Evolutionary conservation across 2,113 vertebrate genomes (phyloP), one percentile per base, ranked within the genome.

Genomic region (Pimephales promelas): DNA sequence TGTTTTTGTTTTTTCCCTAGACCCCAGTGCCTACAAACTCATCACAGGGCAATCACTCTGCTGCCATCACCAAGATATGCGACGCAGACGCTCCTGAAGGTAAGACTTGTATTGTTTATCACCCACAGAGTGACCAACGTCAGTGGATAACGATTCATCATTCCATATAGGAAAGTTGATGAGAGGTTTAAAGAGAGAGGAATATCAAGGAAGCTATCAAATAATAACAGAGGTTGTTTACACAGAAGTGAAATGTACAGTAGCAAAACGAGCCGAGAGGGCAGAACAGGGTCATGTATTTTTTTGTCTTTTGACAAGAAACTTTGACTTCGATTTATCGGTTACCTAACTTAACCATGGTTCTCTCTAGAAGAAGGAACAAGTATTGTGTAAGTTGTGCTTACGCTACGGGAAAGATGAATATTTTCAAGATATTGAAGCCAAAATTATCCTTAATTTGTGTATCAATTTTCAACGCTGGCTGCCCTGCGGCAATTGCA

Each of bases 11-110:
- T 31, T 66, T 24, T 81, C 16, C 57, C 61, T 85, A 89, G 89
- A 89, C 56, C 61, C 87, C 83, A 76, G 75, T 85, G 82, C 86
- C 90, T 20, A 81, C 89, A 47, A 82, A 82, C 77, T 82, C 84
- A 26, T 49, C 84, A 64, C 75, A 88, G 59, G 90, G 89, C 83
- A 90, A 98, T 93, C 83, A 89, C 85, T 89, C 95, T 89, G 34
- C 83, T 87, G 22, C 84, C 88, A 90, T 93, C 66, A 91, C 94
- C 36, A 96, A 92, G 91, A 95, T 92, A 84, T 99, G 98, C 92
- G 97, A 97, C 89, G 97, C 97, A n/a, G 93, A 97, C 79, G 98
- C 97, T 47, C 97, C 97, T 81, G 94, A 96, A 95, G 97, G 98
- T 99, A 94, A 94, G 94, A 90, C 68, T 83, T 73, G 76, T 72